phyloP scores from a whole-genome alignment of 2,113 vertebrate species.

The Bambusicola thoracicus region DNA sequence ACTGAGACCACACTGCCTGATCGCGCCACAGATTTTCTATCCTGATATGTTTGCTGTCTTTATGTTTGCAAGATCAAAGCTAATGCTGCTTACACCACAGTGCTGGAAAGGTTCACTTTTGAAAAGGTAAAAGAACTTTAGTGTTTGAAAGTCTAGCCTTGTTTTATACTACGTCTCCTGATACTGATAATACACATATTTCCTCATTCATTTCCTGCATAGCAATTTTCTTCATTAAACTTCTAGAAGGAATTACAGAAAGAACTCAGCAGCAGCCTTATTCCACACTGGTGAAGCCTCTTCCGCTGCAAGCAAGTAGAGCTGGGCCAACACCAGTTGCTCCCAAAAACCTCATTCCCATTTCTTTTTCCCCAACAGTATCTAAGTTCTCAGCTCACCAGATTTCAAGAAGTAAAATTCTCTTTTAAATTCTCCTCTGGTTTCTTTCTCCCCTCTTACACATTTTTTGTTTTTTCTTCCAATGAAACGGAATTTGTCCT shows the following conservation, averaged over 20 bases:
- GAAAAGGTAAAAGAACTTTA: conserved; percentile 8
- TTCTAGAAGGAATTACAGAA: neutral
- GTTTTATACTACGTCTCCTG: neutral
- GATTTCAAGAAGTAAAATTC: neutral
- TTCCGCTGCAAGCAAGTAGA: neutral
- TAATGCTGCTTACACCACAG: neutral
- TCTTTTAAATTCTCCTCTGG: neutral
- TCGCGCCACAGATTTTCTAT: conserved; percentile 31
- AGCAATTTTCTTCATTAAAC: conserved; percentile 19
- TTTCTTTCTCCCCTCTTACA: neutral
- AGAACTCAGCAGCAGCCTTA: neutral
- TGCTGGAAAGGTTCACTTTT: conserved; percentile 27
- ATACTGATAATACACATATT: neutral
- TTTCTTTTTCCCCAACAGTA: neutral
- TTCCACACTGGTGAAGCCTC: neutral
- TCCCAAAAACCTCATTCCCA: neutral
- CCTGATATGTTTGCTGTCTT: conserved; percentile 40
- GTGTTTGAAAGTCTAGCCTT: conserved; percentile 5
- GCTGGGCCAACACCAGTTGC: neutral
- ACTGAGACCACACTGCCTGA: conserved; percentile 27
- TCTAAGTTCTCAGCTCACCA: neutral
- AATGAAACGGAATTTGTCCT: neutral
- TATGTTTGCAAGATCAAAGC: conserved; percentile 52
- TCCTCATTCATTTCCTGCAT: neutral
- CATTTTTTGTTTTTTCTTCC: neutral